Evolutionary conservation across 2,113 vertebrate species (phyloP).

Genomic region (Conger conger): DNA sequence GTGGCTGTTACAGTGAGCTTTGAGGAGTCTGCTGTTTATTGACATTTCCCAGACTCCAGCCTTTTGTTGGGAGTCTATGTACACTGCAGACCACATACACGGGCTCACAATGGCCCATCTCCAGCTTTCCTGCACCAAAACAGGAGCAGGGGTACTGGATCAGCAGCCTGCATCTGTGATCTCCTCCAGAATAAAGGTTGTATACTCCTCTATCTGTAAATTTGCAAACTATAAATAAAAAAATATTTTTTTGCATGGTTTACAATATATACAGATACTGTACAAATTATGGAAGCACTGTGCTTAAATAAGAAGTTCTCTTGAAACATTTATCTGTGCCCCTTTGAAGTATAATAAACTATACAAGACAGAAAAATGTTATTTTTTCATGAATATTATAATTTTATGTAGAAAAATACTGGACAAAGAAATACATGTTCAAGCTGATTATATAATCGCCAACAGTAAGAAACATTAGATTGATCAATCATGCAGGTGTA

Average conservation of each 20-base stretch:
- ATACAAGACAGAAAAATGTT: too few relatives aligned
- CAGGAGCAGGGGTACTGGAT: neutral
- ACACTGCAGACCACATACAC: constrained; percentile 31
- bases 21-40: constrained; percentile 51
- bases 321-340: too few relatives aligned
- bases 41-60: constrained; percentile 69
- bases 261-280: too few relatives aligned
- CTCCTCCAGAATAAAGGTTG: neutral
- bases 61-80: constrained; percentile 41
- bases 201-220: neutral
- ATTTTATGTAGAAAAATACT: too few relatives aligned
- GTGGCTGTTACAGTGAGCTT: constrained; percentile 46
- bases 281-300: too few relatives aligned
- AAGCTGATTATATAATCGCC: too few relatives aligned
- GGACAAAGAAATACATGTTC: too few relatives aligned
- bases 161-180: neutral
- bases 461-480: too few relatives aligned
- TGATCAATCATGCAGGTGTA: too few relatives aligned
- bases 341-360: too few relatives aligned
- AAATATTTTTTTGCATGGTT: neutral
- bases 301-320: too few relatives aligned
- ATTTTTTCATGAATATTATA: too few relatives aligned
- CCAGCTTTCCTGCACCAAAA: neutral
- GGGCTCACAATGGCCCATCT: constrained; percentile 32
- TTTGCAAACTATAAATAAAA: neutral